Evolutionary conservation across 92 coral and sea anemone species (phyloP), one percentile per base, ranked within the genome.

Genomic region (Umimayanthus chanpuru): DNA sequence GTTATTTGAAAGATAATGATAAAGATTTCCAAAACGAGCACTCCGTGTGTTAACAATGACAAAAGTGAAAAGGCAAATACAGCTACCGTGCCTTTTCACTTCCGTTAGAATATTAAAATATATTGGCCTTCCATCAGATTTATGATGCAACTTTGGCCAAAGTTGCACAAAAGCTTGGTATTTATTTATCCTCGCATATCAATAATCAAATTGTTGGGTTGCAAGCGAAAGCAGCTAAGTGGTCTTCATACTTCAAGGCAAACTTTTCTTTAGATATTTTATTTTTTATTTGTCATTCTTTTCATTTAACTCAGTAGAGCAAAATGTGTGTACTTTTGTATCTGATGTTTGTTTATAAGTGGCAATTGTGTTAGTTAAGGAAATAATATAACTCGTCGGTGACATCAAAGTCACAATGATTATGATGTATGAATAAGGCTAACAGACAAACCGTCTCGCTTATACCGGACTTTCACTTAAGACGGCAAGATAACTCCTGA

Each of bases 381-480:
- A 44, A 44, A 44, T 44, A 44, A 2, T 8, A 55, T 16, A 11
- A 0, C 64, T 16, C 16, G 64, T 55, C 64, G 64, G 49, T 2
- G 58, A 15, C 1, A 53, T 23, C 68, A 61, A 61, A 61, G 6
- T 2, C 68, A 16, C 50, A 23, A 56, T n/a, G 23, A 18, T 32
- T 32, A 32, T 32, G 4, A 61, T 61, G n/a, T 61, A 41, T 20
- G 20, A 80, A 20, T 25, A 20, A 14, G 7, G 4, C 14, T 5
- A 80, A 80, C 70, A 80, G 84, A 55, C 84, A 55, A 32, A 55
- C 21, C 32, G 71, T 80, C 70, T 80, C 38, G 23, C 12, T 30
- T 6, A 2, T 15, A 32, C 47, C 70, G 72, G 71, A 28, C 6
- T 80, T 55, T 55, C 84, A 56, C 26, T 53, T 79, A 16, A 30